Base-by-base conservation (phyloP, 2,888 invertebrate genomes). In the Ernsta delagoae region DNA sequence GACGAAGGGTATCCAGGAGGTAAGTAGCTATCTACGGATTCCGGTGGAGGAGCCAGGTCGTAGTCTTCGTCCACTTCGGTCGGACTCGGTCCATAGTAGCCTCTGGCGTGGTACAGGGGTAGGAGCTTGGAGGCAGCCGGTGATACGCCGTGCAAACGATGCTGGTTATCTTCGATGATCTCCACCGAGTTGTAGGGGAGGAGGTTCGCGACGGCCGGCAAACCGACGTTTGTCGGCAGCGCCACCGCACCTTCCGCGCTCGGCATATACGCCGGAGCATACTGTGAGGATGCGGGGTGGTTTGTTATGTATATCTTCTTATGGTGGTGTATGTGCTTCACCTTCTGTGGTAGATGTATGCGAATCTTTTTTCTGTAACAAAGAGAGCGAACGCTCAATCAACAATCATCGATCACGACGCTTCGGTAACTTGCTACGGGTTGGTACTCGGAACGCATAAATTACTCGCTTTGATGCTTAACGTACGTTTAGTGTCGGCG, bases 291-390 rank as follows among this genome's bases (percentile, higher is more conserved):
- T 56, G 67, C 67, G 71, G 91, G 88, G 78, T 93, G 91, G 78
- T 93, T 91, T 72, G 93, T 94, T 73, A 94, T 93, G 75, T 93
- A 93, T 76, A 94, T 89, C 81, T 94, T 94, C 86, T 93, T 93
- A 75, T 93, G 93, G 77, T 94, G 94, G 79, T 93, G 93, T 80
- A 94, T 93, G 77, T 94, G 93, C 84, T 93, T 94, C 83, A 94
- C 93, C 80, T 92, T 92, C 86, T 94, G 93, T 79, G 94, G 94
- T 86, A 93, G 90, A 86, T 94, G 93, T 83, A 94, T 94, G 83
- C 93, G 93, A 82, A 94, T 93, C 85, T 94, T 94, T 87, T 94
- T 94, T 84, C 94, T 94, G 92, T 65, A 93, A 93, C 90, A 92
- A 92, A 77, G 84, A 74, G 80, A 84, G 83, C 73, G 76, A 81